These are phyloP conservation scores for Orius laevigatus DNA, from an alignment of 1,140 invertebrate genomes.

Conservation along the genomic window DNA sequence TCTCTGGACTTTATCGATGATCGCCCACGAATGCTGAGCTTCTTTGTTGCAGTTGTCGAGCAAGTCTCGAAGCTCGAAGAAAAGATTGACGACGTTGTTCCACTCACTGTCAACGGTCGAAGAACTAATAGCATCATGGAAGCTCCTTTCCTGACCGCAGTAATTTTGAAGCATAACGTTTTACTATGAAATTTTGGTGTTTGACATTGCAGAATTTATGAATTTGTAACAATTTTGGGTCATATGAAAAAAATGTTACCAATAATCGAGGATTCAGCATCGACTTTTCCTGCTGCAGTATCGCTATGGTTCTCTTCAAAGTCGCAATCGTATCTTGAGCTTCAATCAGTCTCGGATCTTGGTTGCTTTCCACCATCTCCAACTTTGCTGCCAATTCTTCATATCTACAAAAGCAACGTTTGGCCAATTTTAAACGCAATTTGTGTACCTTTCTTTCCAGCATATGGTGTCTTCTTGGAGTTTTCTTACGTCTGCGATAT, in stretches of 20 bases:
- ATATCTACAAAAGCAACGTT: slow-evolving; percentile 16
- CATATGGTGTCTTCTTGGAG: slow-evolving; percentile 20
- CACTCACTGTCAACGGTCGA: no score
- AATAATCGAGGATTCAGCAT: background rate
- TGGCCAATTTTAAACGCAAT: background rate
- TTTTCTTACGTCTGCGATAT: slow-evolving; percentile 19
- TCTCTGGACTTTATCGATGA: no score
- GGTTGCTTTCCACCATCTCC: slow-evolving; percentile 16
- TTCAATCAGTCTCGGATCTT: slow-evolving; percentile 18
- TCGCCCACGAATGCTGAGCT: no score
- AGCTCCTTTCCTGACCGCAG: no score
- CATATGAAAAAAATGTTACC: background rate
- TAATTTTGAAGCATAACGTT: no score
- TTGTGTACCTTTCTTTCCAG: slow-evolving; percentile 21
- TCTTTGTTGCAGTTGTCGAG: no score
- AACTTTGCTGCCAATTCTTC: slow-evolving; percentile 18
- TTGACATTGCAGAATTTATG: no score
- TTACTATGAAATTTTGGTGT: no score
- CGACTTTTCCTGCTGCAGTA: slow-evolving; percentile 16
- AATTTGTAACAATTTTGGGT: no score
- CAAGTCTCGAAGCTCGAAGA: no score
- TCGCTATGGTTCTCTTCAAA: slow-evolving; percentile 16
- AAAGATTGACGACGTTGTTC: no score
- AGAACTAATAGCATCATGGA: no score
- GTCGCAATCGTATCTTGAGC: slow-evolving; percentile 17